Evolutionary conservation across 1,140 invertebrate species (phyloP), one percentile per base, ranked within the genome.

Genomic region (Andrena cerasifolii): DNA sequence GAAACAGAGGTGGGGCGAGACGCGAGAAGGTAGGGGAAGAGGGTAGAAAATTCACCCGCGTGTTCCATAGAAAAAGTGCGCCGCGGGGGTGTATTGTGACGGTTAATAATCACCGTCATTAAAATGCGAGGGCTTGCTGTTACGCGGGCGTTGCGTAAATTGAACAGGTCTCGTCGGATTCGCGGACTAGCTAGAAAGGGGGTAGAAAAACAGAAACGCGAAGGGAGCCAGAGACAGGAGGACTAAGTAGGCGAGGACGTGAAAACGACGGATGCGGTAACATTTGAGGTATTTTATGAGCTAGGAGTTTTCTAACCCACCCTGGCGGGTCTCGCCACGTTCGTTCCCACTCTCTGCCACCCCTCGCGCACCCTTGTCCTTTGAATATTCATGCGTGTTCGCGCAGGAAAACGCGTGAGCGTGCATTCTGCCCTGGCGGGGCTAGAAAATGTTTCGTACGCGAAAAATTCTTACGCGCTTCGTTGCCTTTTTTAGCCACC

Each of bases 51-150:
- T 51, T 36, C n/a, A 1, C 31, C 3, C 10, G 31, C 26, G 45
- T 14, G n/a, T n/a, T 40, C 5, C 16, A 40, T 1, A 45, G 26
- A 28, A n/a, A 45, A 31, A 21, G 26, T 40, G 28, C 6, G 16
- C 14, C 3, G 26, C 26, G 24, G 14, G 36, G 24, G 3, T 18
- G 33, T 28, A 73, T 47, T 65, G 40, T 65, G 28, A 12, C 18
- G 28, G 47, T 21, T 73, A 72, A 65, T 72, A 73, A 78, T 73
- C 70, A 16, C 49, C 40, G 18, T 73, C 76, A 28, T 78, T 78
- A 65, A 73, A 65, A 68, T 61, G 54, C 73, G 62, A 66, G 63
- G 26, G 12, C n/a, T 65, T 54, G 33, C 31, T n/a, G 28, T 28
- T 62, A 18, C 47, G 21, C 40, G 40, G 31, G 2, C 3, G 26